Evolutionary conservation across 2,797 vertebrate species (phyloP), one percentile per base, ranked within the genome.

Genomic region (Lacerta viridis): DNA sequence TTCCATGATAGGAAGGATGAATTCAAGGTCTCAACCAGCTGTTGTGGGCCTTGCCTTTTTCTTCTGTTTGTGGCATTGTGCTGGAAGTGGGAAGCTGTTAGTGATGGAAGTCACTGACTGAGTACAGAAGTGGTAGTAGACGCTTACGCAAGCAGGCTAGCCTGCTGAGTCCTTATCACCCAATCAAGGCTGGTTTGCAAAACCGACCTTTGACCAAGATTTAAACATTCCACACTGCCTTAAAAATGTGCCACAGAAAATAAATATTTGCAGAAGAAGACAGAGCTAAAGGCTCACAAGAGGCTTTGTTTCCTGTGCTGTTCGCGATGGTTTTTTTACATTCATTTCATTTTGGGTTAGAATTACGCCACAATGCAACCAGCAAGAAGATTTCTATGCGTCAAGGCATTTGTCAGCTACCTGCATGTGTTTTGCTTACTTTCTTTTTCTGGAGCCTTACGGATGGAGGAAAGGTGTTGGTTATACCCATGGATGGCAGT

Each of bases 91-190:
- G 61, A 98, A 97, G 55, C 92, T 99, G 69, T 94, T 98, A 93
- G 98, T 98, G 36, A 15, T 88, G 98, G 98, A 84, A 99, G 98
- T 89, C 98, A 98, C 50, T 99, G 98, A 98, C 92, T 98, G 55
- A 98, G 97, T 7, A 90, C 98, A 20, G 95, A 96, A 74, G 93
- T 96, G 0, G 94, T 98, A 13, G 92, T 96, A 23, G 87, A 96
- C 93, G 72, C 95, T 61, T 61, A 23, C 5, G 17, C 59, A 61
- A 61, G 39, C n/a, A 68, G 39, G 29, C 8, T 36, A 77, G 29
- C 50, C 4, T 75, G 69, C 29, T 80, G 78, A 88, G 23, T 6
- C 50, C 69, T 88, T 55, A 2, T 1, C 0, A 0, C 1, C 41
- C 0, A 7, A 18, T 25, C 7, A 83, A 69, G 43, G 11, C 11